Base-by-base conservation (phyloP, 2,888 invertebrate species). In the Meghimatium bilineatum region DNA sequence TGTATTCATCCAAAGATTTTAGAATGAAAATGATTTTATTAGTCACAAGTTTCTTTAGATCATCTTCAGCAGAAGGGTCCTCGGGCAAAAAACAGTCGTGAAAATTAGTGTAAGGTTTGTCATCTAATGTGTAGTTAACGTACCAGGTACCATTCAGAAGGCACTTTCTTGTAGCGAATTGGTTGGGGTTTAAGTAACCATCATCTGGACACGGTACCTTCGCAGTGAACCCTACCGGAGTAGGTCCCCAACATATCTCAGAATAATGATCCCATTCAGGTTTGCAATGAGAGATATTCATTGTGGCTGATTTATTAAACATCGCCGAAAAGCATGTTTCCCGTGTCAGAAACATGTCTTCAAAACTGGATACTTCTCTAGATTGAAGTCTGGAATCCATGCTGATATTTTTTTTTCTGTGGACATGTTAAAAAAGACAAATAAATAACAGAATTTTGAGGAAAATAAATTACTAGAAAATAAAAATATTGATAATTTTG, bases 21-120 rank as follows among this genome's bases (percentile, higher is more conserved):
- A 83, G 72, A 49, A 83, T 56, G 23, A 29, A 23, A 6, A 83
- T 71, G 29, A 78, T 72, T 60, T 71, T 71, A 10, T 60, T 72
- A 32, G 44, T 56, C 0, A 71, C 83, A 29, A 69, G 72, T 63
- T 83, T 83, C n/a, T 71, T 77, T 20, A 83, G 32, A 32, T 83
- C 69, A 26, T 83, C 83, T 69, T 78, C 83, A 23, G 56, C 60
- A 1, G 71, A 71, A 14, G 44, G 56, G 3, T 49, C 63, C 23
- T 69, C 56, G 3, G 78, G 75, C 8, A 78, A 49, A 52, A 84
- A 80, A 34, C 84, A 84, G 67, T 84, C 67, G 34, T 36, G 26
- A 63, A 49, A 84, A 34, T 84, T 63, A 49, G 80, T 84, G 67
- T 84, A 84, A 23, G 84, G 75, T n/a, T 67, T 74, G 14, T 49